These are phyloP conservation scores for Ceyx erithaca DNA, from an alignment of 2,797 vertebrate genomes.

Conservation along the genomic window DNA sequence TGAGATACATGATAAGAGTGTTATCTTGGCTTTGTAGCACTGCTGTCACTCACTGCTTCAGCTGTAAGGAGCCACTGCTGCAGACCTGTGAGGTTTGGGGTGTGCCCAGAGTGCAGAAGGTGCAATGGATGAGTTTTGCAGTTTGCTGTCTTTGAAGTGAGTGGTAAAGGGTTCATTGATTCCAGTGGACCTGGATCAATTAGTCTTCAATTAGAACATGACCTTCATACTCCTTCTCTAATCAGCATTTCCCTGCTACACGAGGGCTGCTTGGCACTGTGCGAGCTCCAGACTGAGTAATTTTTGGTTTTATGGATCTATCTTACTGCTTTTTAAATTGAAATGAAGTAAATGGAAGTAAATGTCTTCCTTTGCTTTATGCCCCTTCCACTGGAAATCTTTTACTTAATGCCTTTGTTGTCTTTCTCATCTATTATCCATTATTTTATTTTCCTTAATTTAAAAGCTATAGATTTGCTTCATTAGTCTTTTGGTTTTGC, in stretches of 20 bases:
- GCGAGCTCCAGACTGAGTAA: background rate
- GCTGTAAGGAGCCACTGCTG: rapidly evolving
- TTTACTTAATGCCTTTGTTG: background rate
- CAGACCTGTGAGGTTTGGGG: background rate
- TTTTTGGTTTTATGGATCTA: background rate
- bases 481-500: background rate
- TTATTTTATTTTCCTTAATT: background rate
- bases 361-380: background rate
- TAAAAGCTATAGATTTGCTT: background rate
- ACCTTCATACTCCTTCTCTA: background rate
- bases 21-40: background rate
- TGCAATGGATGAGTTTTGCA: background rate
- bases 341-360: background rate
- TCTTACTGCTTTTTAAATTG: background rate
- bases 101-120: background rate
- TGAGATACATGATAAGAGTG: rapidly evolving
- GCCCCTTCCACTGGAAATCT: background rate
- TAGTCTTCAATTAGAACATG: conserved; percentile 19
- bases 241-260: background rate
- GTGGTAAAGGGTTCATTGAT: background rate
- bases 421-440: background rate
- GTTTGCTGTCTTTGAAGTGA: background rate
- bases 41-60: background rate
- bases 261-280: background rate
- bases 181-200: background rate